Percentiles rank a stretch among this genome's conserved stretches.
These are phyloP conservation scores for Grammomys dolichurus DNA, from an alignment of 2,113 vertebrate species.

Conservation along the genomic window DNA sequence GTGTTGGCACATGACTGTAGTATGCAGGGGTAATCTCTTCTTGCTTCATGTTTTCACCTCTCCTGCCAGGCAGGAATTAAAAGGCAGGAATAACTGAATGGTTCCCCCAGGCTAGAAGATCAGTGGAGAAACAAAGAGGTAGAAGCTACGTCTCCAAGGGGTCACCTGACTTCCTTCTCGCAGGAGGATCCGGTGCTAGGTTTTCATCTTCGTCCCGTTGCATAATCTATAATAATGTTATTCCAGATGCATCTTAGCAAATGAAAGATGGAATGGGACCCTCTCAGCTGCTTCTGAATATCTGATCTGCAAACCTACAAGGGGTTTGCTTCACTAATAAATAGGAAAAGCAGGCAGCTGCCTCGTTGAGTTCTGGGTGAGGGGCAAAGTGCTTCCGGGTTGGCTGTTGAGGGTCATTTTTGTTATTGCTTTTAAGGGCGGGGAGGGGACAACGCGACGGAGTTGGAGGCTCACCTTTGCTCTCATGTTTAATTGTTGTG, in stretches of 20 bases:
- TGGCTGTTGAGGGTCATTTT: background rate
- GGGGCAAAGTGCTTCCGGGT: background rate
- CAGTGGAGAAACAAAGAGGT: constrained; percentile 58
- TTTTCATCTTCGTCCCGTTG: constrained; percentile 34
- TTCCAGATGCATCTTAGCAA: constrained; percentile 47
- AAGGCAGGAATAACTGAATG: constrained; percentile 55
- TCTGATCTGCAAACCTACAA: constrained; percentile 14
- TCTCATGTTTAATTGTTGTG: constrained; percentile 75
- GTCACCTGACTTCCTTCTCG: constrained; percentile 37
- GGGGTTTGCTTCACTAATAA: background rate
- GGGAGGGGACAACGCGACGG: background rate
- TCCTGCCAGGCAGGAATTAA: constrained; percentile 68
- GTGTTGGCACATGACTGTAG: background rate
- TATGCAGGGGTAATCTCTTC: constrained; percentile 10
- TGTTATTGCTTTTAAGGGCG: constrained; percentile 44
- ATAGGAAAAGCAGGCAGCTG: background rate
- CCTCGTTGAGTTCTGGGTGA: accelerated
- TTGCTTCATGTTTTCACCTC: constrained; percentile 41
- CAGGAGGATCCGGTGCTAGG: background rate
- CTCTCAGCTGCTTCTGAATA: background rate
- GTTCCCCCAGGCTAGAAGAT: constrained; percentile 67
- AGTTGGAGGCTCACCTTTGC: constrained; percentile 65
- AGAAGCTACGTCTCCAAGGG: constrained; percentile 26
- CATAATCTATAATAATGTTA: constrained; percentile 46
- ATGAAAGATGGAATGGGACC: background rate